Conservation (phyloP, 2,113 vertebrate species). For the Ibidorhyncha struthersii region DNA sequence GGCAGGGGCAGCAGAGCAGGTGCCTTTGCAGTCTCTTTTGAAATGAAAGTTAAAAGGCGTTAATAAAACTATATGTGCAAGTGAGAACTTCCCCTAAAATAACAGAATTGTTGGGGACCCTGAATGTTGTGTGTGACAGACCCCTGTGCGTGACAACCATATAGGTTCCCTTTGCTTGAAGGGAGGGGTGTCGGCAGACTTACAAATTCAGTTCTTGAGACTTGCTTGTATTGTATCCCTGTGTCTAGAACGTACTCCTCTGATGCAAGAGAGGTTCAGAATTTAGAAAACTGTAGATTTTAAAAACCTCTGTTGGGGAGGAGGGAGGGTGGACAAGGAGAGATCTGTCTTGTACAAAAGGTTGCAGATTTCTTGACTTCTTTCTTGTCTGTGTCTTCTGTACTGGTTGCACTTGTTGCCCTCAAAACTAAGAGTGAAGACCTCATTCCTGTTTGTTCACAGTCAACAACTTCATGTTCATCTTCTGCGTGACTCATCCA, state of each 20-base stretch:
- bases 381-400: neutral
- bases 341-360: neutral
- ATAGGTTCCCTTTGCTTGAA: neutral
- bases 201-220: neutral
- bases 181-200: neutral
- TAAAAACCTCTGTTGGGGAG: neutral
- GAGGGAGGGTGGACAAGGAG: neutral
- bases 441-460: neutral
- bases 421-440: neutral
- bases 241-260: neutral
- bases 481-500: neutral
- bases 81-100: neutral
- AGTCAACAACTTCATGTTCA: neutral
- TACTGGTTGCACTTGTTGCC: neutral
- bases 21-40: neutral
- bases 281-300: neutral
- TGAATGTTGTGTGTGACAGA: neutral
- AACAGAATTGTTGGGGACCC: neutral
- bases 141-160: neutral
- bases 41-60: neutral
- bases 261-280: neutral
- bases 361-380: neutral
- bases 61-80: neutral
- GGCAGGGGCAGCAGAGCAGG: neutral
- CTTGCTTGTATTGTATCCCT: neutral